phyloP scores from a whole-genome alignment of 1,140 invertebrate species.

The Pseudomyrmex sp. region DNA sequence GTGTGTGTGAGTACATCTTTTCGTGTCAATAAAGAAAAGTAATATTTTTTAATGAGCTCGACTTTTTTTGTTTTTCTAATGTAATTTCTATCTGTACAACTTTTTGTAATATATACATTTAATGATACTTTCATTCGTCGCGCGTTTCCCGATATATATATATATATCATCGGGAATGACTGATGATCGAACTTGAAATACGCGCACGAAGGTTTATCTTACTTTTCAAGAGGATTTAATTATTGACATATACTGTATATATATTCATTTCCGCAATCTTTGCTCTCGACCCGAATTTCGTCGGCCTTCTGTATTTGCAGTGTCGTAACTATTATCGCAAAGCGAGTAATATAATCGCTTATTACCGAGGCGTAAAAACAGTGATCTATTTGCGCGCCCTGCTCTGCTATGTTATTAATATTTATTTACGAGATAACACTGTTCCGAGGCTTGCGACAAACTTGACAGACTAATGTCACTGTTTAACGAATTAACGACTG shows the following conservation, averaged over 20 bases:
- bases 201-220: background rate
- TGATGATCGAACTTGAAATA: conserved; percentile 13
- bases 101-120: no score
- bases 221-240: background rate
- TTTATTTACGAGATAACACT: conserved; percentile 31
- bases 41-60: background rate
- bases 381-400: background rate
- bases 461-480: background rate
- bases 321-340: background rate
- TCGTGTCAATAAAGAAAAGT: background rate
- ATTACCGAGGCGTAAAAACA: conserved; percentile 12
- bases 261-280: background rate
- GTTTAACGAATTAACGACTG: background rate
- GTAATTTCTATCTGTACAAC: no score
- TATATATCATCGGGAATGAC: background rate
- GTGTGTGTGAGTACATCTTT: background rate
- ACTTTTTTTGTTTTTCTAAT: background rate
- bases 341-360: background rate
- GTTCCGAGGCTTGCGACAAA: background rate
- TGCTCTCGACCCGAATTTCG: background rate
- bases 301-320: background rate
- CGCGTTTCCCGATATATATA: background rate
- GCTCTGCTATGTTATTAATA: conserved; percentile 21
- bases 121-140: background rate
- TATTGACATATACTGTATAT: background rate